Percentiles rank a stretch among this genome's conserved stretches.
These are phyloP conservation scores for Cephalopholis sonnerati DNA, from an alignment of 2,113 vertebrate species.

Conservation along the genomic window DNA sequence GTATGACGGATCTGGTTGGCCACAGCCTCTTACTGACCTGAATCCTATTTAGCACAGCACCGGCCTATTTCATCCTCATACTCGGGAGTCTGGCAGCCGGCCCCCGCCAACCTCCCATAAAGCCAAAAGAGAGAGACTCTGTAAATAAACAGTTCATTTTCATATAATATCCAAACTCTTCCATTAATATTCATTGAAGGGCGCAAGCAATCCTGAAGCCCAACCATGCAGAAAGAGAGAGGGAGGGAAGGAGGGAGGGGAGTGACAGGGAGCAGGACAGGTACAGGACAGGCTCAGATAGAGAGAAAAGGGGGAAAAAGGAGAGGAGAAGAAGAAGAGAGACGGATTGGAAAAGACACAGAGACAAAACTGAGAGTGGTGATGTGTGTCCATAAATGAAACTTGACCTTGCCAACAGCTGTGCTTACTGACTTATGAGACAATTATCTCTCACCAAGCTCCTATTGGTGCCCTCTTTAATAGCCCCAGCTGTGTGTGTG, in stretches of 20 bases:
- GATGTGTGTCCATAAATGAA: conserved; percentile 73
- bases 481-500: conserved; percentile 64
- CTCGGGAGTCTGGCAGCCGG: conserved; percentile 37
- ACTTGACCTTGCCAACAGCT: conserved; percentile 85
- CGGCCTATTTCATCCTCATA: conserved; percentile 50
- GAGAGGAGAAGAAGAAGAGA: neutral
- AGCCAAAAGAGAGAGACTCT: conserved; percentile 43
- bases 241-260: neutral
- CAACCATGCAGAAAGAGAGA: conserved; percentile 76
- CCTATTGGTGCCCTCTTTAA: conserved; percentile 70
- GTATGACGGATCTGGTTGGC: conserved; percentile 60
- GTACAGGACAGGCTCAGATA: conserved; percentile 54
- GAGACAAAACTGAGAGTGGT: conserved; percentile 45
- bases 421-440: conserved; percentile 85
- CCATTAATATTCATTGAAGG: conserved; percentile 83
- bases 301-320: neutral
- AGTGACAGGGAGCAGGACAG: conserved; percentile 59
- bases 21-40: conserved; percentile 59
- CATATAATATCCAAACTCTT: conserved; percentile 75
- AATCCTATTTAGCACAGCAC: conserved; percentile 58
- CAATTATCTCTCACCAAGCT: conserved; percentile 79
- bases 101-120: conserved; percentile 20
- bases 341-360: conserved; percentile 46
- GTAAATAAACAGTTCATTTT: conserved; percentile 82
- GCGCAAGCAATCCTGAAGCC: conserved; percentile 67